Conservation (phyloP, 2,797 vertebrate genomes). For the Pachyuromys duprasi region DNA sequence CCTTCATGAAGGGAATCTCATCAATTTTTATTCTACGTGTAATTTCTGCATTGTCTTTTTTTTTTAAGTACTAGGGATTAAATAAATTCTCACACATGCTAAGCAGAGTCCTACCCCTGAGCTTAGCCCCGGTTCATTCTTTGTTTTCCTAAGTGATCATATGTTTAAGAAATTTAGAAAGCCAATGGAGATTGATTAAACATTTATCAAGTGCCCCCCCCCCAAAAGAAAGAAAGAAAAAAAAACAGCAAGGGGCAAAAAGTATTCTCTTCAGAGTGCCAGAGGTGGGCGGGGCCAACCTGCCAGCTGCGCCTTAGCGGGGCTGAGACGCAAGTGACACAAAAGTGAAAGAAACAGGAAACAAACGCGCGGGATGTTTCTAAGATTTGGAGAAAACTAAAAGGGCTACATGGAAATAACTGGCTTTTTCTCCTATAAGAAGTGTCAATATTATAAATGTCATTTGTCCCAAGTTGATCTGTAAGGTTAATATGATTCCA, state of each 20-base stretch:
- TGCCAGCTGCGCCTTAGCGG: neutral
- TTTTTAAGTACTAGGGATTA: neutral
- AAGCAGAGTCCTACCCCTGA: neutral
- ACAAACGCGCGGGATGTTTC: neutral
- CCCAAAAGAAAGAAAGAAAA: too few species aligned
- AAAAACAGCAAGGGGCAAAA: too few species aligned
- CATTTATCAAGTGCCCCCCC: too few species aligned
- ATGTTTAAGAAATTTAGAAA: neutral
- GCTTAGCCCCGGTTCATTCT: neutral
- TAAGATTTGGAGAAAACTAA: neutral
- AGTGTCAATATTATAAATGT: conserved; percentile 34
- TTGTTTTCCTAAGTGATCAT: neutral
- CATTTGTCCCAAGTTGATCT: conserved; percentile 14
- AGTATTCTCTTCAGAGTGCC: neutral
- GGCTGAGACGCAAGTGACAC: too few species aligned
- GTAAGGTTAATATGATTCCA: neutral
- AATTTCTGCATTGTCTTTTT: neutral
- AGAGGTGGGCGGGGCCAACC: neutral
- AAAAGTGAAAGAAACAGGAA: neutral
- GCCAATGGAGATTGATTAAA: neutral
- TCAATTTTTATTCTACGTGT: neutral
- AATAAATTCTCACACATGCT: neutral
- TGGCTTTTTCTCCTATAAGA: neutral
- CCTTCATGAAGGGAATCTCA: neutral
- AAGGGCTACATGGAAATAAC: neutral